phyloP scores from a whole-genome alignment of 1,140 invertebrate species.

The Anoplophora glabripennis region DNA sequence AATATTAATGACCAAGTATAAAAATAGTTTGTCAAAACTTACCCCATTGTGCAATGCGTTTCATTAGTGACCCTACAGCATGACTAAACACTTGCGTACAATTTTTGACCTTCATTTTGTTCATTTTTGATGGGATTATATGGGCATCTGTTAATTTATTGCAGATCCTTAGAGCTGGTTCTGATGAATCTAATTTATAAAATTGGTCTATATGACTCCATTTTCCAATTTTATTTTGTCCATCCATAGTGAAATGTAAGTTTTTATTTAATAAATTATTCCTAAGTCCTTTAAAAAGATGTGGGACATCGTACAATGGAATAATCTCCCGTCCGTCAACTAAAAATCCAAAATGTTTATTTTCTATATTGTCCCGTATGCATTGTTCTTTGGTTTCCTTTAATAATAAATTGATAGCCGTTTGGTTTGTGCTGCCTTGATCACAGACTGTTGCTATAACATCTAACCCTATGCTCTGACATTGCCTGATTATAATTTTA shows the following conservation, averaged over 20 bases:
- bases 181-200: constrained; percentile 18
- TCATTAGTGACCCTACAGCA: constrained; percentile 33
- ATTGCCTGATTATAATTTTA: constrained; percentile 21
- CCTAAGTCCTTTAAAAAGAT: constrained; percentile 42
- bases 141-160: constrained; percentile 39
- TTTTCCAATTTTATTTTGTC: constrained; percentile 23
- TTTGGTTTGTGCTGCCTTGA: constrained; percentile 34
- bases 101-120: constrained; percentile 41
- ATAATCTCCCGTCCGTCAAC: constrained; percentile 34
- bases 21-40: not conserved
- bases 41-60: constrained; percentile 30
- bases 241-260: constrained; percentile 26
- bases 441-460: constrained; percentile 39
- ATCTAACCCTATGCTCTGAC: constrained; percentile 32
- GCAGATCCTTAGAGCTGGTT: constrained; percentile 9
- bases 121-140: constrained; percentile 25
- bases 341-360: constrained; percentile 19
- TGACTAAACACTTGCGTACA: constrained; percentile 41
- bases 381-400: constrained; percentile 7
- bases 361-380: constrained; percentile 20
- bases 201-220: constrained; percentile 30
- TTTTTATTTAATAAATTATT: constrained; percentile 44
- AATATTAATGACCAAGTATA: no score
- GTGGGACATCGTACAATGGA: constrained; percentile 42
- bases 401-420: constrained; percentile 33